Conservation (phyloP, 2,888 invertebrate genomes). For the Ferdinandea cuprea region DNA sequence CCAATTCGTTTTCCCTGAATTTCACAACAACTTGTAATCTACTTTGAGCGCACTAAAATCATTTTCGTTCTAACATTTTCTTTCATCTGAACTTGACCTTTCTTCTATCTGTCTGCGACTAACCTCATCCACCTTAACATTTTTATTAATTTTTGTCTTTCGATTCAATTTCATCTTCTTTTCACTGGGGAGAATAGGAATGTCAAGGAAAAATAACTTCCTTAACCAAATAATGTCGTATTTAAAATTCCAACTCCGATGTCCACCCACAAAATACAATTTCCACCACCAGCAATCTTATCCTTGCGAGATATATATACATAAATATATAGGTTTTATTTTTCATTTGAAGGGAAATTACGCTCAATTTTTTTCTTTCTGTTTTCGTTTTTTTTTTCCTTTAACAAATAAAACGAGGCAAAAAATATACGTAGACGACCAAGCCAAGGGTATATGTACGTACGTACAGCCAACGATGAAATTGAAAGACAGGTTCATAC, state of each 20-base stretch:
- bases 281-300: conserved; percentile 17
- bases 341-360: conserved; percentile 23
- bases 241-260: conserved; percentile 26
- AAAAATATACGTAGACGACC: neutral
- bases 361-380: conserved; percentile 18
- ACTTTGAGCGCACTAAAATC: no score
- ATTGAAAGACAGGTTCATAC: conserved; percentile 45
- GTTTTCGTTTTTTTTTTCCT: no score
- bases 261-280: conserved; percentile 24
- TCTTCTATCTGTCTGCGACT: neutral
- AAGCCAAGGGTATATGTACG: neutral
- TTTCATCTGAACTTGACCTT: neutral
- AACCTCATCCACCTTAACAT: neutral
- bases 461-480: conserved; percentile 15
- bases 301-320: conserved; percentile 7
- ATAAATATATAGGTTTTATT: neutral
- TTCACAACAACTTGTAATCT: no score
- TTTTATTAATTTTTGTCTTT: no score
- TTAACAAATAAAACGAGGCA: neutral
- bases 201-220: conserved; percentile 1
- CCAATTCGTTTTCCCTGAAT: no score
- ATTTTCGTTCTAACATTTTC: no score
- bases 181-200: conserved; percentile 6
- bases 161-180: neutral
- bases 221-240: conserved; percentile 10